phyloP scores from a whole-genome alignment of 2,888 invertebrate species.

The Hydrotaea diabolus region DNA sequence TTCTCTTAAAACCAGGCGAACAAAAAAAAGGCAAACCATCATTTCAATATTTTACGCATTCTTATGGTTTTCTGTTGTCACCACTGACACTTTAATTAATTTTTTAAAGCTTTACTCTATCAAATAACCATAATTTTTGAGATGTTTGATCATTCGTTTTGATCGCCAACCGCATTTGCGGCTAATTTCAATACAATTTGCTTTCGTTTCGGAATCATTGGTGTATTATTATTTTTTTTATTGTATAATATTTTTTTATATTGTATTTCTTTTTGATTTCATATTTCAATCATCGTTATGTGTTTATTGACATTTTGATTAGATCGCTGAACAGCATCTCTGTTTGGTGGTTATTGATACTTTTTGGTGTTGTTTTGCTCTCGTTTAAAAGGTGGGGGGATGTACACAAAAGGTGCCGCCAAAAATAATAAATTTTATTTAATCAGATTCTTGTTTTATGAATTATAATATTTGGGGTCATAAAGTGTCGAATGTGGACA shows the following conservation, averaged over 20 bases:
- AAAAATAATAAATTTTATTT: not conserved
- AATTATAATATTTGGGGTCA: no score
- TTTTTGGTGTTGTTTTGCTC: no score
- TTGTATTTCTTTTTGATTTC: slow-evolving; percentile 45
- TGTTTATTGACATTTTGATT: slow-evolving; percentile 49
- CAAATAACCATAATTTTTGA: slow-evolving; percentile 19
- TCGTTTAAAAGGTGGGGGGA: not conserved
- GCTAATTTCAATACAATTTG: not conserved
- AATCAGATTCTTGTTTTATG: not conserved
- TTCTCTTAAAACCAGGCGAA: no score
- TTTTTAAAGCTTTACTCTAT: not conserved
- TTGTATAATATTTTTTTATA: no score
- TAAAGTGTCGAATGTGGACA: no score
- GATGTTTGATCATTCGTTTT: not conserved
- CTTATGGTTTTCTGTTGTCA: not conserved
- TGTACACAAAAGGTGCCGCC: slow-evolving; percentile 7
- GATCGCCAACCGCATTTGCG: no score
- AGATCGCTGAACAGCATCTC: not conserved
- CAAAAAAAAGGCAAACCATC: no score
- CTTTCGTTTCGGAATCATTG: not conserved
- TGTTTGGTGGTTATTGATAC: no score
- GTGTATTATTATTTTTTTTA: no score
- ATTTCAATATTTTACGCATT: not conserved
- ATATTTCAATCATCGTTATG: slow-evolving; percentile 63
- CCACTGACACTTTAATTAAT: not conserved